Conservation (phyloP, 2,113 vertebrate genomes). For the Todiramphus chloris region DNA sequence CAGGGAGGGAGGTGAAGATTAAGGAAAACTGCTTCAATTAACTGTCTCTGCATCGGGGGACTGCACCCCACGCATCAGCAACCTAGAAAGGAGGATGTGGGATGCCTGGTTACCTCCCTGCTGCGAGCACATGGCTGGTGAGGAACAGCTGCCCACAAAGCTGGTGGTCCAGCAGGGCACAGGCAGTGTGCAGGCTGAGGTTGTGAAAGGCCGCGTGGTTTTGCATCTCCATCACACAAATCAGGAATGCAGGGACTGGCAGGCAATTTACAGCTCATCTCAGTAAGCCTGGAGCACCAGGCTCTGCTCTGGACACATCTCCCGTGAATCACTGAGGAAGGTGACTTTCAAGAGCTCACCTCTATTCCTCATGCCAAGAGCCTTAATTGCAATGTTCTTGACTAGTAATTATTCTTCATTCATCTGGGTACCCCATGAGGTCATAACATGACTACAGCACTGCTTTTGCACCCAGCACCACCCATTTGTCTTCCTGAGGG, state of each 20-base stretch:
- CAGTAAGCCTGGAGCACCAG: background rate
- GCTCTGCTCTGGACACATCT: fast-evolving
- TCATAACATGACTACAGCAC: background rate
- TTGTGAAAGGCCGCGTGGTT: background rate
- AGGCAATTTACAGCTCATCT: background rate
- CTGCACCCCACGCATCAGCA: fast-evolving
- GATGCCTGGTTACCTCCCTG: background rate
- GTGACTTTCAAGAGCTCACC: background rate
- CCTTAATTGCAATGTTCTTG: background rate
- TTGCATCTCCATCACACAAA: fast-evolving
- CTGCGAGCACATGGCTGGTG: background rate
- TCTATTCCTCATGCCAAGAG: background rate
- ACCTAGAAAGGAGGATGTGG: background rate
- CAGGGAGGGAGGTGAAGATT: background rate
- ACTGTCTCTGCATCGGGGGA: background rate
- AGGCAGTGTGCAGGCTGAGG: background rate
- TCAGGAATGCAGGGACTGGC: fast-evolving
- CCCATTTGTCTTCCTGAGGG: background rate
- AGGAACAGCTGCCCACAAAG: background rate
- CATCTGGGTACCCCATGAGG: background rate
- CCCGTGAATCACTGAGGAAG: background rate
- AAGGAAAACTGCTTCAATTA: conserved; percentile 4
- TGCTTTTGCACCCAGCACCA: background rate
- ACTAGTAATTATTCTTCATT: background rate
- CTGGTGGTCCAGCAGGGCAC: fast-evolving